Base-by-base conservation (phyloP, 2,888 invertebrate genomes). In the Acrobasis consociella region DNA sequence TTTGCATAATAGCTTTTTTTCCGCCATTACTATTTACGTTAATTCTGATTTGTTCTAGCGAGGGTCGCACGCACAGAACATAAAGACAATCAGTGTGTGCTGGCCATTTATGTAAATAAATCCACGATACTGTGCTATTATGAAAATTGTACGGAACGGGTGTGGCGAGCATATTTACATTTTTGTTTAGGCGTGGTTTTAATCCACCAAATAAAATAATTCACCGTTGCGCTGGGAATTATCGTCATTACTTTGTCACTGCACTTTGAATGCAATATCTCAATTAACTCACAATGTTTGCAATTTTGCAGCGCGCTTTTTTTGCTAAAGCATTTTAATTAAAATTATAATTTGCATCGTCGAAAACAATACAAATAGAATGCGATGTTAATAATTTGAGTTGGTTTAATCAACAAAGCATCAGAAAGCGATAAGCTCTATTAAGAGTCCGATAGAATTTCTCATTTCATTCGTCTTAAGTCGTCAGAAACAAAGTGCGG, bases 1-100 rank as follows among this genome's bases (percentile, higher is more conserved):
- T 92, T 92, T 91, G 90, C 92, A 92, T 92, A 92, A 92, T 91
- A 87, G 90, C 90, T 89, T 91, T 92, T 89, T 89, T 91, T 89
- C 89, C 78, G 85, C 83, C 86, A 86, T 88, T 86, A 88, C 87
- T 90, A 90, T 89, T 91, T 90, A 87, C 83, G 85, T 90, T 89
- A 91, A 91, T 91, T 91, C 85, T 87, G 89, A 91, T 90, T 91
- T 85, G 89, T 83, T 81, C 77, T 81, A 80, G 81, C 82, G 78
- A 82, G 88, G 90, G 86, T 85, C 87, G 89, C 92, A 91, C 92
- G 91, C 92, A 92, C 91, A 85, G 82, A 87, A 88, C 89, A 87
- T 91, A 87, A 89, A 91, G 89, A 91, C 89, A 90, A 91, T 89
- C 88, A 88, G 88, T 89, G 82, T 82, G 81, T 86, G 83, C 82